phyloP scores from a whole-genome alignment of 2,888 invertebrate species.

The Liodrosophila aerea region DNA sequence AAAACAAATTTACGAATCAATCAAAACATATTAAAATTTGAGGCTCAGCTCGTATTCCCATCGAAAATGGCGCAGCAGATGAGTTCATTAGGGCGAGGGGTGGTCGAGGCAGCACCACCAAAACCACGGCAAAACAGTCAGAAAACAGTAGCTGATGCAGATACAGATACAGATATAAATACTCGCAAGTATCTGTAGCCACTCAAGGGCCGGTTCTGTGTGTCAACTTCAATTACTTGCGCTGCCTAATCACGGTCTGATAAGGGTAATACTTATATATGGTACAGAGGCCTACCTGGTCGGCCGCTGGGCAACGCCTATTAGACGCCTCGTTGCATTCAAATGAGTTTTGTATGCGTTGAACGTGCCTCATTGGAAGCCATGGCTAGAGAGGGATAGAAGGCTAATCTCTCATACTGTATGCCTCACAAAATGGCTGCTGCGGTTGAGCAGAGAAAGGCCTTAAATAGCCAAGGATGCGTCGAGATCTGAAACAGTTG shows the following conservation, averaged over 20 bases:
- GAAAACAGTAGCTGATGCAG: slow-evolving; percentile 17
- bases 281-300: slow-evolving; percentile 42
- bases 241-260: slow-evolving; percentile 65
- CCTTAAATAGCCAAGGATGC: slow-evolving; percentile 70
- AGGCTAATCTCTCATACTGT: slow-evolving; percentile 13
- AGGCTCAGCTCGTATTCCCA: slow-evolving; percentile 74
- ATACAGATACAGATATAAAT: slow-evolving; percentile 20
- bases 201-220: slow-evolving; percentile 22
- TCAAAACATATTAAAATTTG: slow-evolving; percentile 79
- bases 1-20: slow-evolving; percentile 77
- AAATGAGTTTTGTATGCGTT: slow-evolving; percentile 29
- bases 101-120: slow-evolving; percentile 22
- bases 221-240: slow-evolving; percentile 61
- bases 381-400: slow-evolving; percentile 28
- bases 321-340: slow-evolving; percentile 56
- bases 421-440: slow-evolving; percentile 39
- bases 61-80: slow-evolving; percentile 49
- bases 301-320: slow-evolving; percentile 57
- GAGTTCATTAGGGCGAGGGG: slow-evolving; percentile 33
- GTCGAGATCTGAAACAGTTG: slow-evolving; percentile 26
- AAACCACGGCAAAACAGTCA: slow-evolving; percentile 30
- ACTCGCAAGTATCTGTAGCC: slow-evolving; percentile 31
- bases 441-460: slow-evolving; percentile 4
- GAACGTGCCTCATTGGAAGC: slow-evolving; percentile 21
- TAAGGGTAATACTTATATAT: slow-evolving; percentile 54